Evolutionary conservation across 2,888 invertebrate species (phyloP), one percentile per base, ranked within the genome.

Genomic region (Nemotelus pantherinus): DNA sequence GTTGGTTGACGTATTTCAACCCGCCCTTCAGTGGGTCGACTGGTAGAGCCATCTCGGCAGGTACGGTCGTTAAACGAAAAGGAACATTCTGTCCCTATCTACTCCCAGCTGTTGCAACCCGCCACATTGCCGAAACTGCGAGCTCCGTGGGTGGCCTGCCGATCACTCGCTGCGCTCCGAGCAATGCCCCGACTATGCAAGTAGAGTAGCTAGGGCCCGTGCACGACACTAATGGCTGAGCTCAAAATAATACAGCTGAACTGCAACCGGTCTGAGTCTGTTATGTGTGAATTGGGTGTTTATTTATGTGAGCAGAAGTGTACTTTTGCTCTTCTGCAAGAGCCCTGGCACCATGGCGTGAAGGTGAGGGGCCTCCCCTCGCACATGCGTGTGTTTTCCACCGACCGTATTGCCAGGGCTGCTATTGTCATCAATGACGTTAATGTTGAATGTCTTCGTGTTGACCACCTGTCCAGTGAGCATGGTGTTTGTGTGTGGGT

Each of bases 101-200:
- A n/a, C n/a, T 25, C 5, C 45, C 50, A 6, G 6, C 5, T 50
- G 50, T 41, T 2, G 10, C n/a, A 70, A 48, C 25, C 50, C 5
- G 53, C 47, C 50, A 0, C 70, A 70, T 41, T 70, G 70, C 41
- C 48, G 65, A 3, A 50, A 70, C 9, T 70, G 50, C 50, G 70
- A 2, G 7, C 5, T 53, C 6, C n/a, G 3, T 6, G 70, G 50
- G 25, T n/a, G 10, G 2, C 50, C 70, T 2, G 70, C 70, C 5
- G 50, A 41, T n/a, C n/a, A n/a, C n/a, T n/a, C n/a, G n/a, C 5
- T 70, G 2, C 48, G 45, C 25, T 48, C 70, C 2, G 3, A n/a
- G 10, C 2, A 3, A 6, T 70, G 70, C 41, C 70, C 70, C 3
- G 70, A 50, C 3, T 70, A 70, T 39, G 41, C 41, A 2, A 10